Evolutionary conservation across 2,797 vertebrate genomes (phyloP), one percentile per base, ranked within the genome.

Genomic region (Amazonetta brasiliensis): DNA sequence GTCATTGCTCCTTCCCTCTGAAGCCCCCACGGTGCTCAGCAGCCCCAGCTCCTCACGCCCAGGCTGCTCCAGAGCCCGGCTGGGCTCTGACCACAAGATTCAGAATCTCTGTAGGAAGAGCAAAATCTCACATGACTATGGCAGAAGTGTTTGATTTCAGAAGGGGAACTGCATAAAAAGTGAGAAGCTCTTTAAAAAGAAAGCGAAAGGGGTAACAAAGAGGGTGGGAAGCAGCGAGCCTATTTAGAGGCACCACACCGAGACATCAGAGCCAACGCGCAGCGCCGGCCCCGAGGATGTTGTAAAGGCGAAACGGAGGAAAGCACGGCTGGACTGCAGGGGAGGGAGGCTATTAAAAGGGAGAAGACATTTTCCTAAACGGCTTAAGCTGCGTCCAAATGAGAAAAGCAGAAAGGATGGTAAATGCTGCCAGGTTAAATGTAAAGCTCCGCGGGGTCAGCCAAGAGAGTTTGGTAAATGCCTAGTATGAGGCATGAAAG

Each of bases 401-500:
- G 83, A 87, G 67, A 81, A 94, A 94, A 91, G 23, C 77, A 95
- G 83, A 50, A 62, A 69, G 54, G 43, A 71, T 64, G 82, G 91
- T 56, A 87, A 92, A 83, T 33, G 54, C 75, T 92, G 72, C 60
- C 64, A 90, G 87, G 84, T 87, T 87, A 91, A 84, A 95, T 56
- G 87, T 84, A 94, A 90, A 92, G 56, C 67, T 91, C 78, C 60
- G 89, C 83, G 66, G 85, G 82, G 91, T 71, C 6, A 0, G 72
- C 56, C 46, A 56, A 76, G 50, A 82, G 54, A 80, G 75, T 83
- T 76, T 71, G 48, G 89, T 91, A 84, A 89, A 92, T 0, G 3
- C 79, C 84, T 91, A 83, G 87, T 64, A 67, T 43, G 67, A 89
- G 54, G 68, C 79, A 74, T 85, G 74, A 87, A 82, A 76, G 58